Conservation (phyloP, 64 coral and sea anemone genomes). For the Stylophora pistillata region DNA sequence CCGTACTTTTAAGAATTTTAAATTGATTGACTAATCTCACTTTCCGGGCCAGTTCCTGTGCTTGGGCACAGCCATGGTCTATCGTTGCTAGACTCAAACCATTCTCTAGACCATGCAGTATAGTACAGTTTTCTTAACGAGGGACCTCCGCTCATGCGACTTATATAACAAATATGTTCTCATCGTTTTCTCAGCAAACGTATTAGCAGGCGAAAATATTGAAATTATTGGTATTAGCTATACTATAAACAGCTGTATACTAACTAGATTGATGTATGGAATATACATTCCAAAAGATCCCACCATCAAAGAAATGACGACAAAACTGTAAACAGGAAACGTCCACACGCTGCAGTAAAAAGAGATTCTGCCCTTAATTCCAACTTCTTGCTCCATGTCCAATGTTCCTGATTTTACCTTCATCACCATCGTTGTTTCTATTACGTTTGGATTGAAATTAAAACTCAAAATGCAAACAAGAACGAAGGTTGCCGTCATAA, state of each 20-base stretch:
- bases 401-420: not conserved
- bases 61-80: too few species aligned
- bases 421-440: not conserved
- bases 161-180: too few species aligned
- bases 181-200: not conserved
- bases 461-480: not conserved
- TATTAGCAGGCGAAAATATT: not conserved
- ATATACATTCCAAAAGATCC: conserved; percentile 17
- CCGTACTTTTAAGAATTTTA: too few species aligned
- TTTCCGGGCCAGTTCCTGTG: too few species aligned
- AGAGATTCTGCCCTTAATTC: conserved; percentile 3
- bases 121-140: too few species aligned
- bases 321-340: conserved; percentile 17
- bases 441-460: conserved; percentile 44
- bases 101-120: too few species aligned
- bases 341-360: conserved; percentile 45
- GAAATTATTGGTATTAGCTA: not conserved
- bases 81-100: too few species aligned
- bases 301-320: not conserved
- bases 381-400: too few species aligned
- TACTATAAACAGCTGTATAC: conserved; percentile 1
- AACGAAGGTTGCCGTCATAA: not conserved
- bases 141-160: too few species aligned
- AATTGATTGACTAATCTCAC: too few species aligned
- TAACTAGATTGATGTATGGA: conserved; percentile 25